Conservation (phyloP, 1,140 invertebrate genomes). For the Pararge aegeria region DNA sequence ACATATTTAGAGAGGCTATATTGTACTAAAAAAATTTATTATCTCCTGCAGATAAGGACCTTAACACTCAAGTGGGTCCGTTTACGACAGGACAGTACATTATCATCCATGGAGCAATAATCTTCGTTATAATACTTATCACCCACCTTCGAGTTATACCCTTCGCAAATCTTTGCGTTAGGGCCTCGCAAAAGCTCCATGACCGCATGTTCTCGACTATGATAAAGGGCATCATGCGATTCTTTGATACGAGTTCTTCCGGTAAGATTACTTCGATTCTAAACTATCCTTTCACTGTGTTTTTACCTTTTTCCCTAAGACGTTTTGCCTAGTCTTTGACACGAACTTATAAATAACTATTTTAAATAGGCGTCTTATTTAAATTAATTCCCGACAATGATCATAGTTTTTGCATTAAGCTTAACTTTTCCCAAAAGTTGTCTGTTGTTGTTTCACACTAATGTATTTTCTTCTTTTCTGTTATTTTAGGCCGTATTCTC, state of each 20-base stretch:
- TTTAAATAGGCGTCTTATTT: too few relatives aligned
- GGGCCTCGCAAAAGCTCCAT: slow-evolving; percentile 82
- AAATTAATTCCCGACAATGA: too few relatives aligned
- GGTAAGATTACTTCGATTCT: slow-evolving; percentile 67
- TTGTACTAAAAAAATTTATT: neutral
- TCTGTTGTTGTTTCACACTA: too few relatives aligned
- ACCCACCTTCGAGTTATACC: slow-evolving; percentile 74
- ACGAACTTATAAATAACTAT: too few relatives aligned
- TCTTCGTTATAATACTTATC: slow-evolving; percentile 42
- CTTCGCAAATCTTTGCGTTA: slow-evolving; percentile 81
- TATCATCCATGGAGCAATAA: slow-evolving; percentile 54
- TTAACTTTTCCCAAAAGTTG: too few relatives aligned
- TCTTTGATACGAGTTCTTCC: slow-evolving; percentile 91
- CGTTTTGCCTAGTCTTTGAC: too few relatives aligned
- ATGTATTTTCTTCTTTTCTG: slow-evolving; percentile 11
- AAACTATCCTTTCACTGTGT: neutral
- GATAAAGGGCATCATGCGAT: slow-evolving; percentile 88
- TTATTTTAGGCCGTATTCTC: slow-evolving; percentile 82
- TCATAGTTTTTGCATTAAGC: too few relatives aligned
- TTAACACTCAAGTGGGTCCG: slow-evolving; percentile 56
- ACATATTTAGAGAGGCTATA: too few relatives aligned
- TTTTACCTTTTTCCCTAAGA: too few relatives aligned
- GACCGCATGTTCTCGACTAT: slow-evolving; percentile 83
- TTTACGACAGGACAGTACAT: slow-evolving; percentile 66
- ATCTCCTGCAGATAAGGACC: slow-evolving; percentile 42